A percentile compares a stretch with the other conserved stretches of the same genome.
These are phyloP conservation scores for Hydrotaea diabolus DNA, from an alignment of 2,888 invertebrate genomes.

Conservation along the genomic window DNA sequence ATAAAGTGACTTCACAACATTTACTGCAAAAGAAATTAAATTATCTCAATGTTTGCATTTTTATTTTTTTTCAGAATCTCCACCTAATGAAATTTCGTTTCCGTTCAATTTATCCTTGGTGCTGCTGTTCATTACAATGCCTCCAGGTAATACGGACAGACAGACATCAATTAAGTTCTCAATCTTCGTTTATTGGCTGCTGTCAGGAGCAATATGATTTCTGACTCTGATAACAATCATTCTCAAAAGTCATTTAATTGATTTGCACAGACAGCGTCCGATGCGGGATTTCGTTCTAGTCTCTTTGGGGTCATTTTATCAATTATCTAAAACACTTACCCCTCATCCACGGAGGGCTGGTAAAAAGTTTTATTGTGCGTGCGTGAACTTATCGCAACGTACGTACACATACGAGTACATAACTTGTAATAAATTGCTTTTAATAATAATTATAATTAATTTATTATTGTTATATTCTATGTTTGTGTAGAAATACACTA, in stretches of 20 bases:
- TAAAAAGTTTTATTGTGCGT: background rate
- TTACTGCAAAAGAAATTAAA: background rate
- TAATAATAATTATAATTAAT: conserved; percentile 33
- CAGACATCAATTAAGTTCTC: conserved; percentile 2
- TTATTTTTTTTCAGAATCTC: no score
- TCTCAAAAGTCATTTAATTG: conserved; percentile 6
- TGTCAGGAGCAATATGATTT: background rate
- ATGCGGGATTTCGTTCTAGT: background rate
- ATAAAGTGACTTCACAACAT: background rate
- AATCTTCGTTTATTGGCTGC: background rate
- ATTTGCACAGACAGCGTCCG: background rate
- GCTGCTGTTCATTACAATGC: background rate
- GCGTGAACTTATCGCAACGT: background rate
- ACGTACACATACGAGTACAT: background rate
- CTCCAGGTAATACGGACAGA: background rate
- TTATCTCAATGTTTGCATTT: background rate
- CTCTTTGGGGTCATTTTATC: background rate
- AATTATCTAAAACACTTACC: background rate
- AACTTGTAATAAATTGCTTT: conserved; percentile 26
- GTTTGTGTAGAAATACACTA: background rate
- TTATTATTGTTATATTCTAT: conserved; percentile 9
- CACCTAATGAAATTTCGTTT: background rate
- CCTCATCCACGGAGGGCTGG: background rate
- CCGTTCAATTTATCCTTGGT: background rate
- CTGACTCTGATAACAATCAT: background rate